Evolutionary conservation across 1,140 invertebrate genomes (phyloP), one percentile per base, ranked within the genome.

Genomic region (Scaptomyza hsui): DNA sequence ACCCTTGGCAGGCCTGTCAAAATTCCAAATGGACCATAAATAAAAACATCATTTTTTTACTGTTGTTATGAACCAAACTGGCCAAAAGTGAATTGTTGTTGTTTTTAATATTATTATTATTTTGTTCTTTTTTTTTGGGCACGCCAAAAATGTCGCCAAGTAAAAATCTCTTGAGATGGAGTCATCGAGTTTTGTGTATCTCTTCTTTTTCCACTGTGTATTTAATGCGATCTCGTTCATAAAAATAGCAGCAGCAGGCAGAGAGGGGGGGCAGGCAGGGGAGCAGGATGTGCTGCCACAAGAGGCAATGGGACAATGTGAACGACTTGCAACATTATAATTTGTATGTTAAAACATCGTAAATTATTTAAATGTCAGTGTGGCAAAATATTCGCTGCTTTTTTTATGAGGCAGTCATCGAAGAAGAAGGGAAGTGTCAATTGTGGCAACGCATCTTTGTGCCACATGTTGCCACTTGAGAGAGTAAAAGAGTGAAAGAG

Each of bases 311-410:
- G n/a, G 32, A n/a, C 19, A 37, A 37, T 37, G 32, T 35, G 44
- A 55, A 44, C 60, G 51, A 72, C 67, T 82, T 89, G 85, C 85
- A 85, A 78, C 81, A 89, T 81, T 89, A 90, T 90, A 90, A 90
- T 90, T 89, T 90, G 89, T 78, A 76, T 82, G 89, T 82, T 90
- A 89, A 90, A 86, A 81, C 80, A 90, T 90, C 89, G 83, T 90
- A 90, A 90, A 90, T 90, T 86, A 90, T 79, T 77, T 48, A 75
- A 90, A 86, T 89, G 81, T 75, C 88, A 79, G 70, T 75, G 77
- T 69, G 65, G 67, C 78, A 78, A 57, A 47, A 39, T 68, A 70
- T 45, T 44, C 12, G 37, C 37, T 24, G 26, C 26, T 45, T 51
- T 65, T 59, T 62, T 72, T 74, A 67, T 77, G 72, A 67, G n/a